Conservation (phyloP, 2,113 vertebrate genomes). For the Otocyon megalotis region DNA sequence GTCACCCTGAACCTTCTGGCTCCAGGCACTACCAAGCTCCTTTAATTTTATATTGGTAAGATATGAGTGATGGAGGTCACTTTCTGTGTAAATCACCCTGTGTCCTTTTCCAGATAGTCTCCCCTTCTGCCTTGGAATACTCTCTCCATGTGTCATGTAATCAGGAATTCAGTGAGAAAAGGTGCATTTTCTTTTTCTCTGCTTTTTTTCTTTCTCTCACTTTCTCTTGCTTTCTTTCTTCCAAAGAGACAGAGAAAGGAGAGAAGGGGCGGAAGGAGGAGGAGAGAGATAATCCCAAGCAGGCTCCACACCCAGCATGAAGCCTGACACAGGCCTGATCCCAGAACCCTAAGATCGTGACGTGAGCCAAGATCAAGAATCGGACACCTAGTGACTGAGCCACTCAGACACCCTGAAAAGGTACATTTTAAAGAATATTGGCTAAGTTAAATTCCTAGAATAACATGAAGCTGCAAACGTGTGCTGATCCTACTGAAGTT, state of each 20-base stretch:
- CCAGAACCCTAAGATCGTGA: not conserved
- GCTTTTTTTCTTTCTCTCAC: too few species aligned
- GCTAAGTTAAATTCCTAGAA: conserved; percentile 12
- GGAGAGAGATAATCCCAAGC: not conserved
- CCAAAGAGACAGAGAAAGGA: not conserved
- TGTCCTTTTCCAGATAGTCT: not conserved
- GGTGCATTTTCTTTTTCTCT: not conserved
- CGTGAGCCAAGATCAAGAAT: not conserved
- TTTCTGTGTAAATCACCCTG: not conserved
- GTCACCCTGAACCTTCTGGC: not conserved
- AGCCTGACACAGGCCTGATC: not conserved
- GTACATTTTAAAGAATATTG: not conserved
- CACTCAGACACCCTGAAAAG: not conserved
- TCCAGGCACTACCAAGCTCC: not conserved
- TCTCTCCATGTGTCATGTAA: not conserved
- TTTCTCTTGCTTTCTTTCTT: not conserved
- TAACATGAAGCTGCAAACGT: not conserved
- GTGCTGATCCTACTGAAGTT: not conserved
- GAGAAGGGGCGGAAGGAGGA: not conserved
- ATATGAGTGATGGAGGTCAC: not conserved
- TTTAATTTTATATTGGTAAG: not conserved
- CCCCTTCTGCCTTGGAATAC: not conserved
- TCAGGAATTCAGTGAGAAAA: not conserved
- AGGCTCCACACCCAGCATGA: not conserved
- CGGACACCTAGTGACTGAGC: not conserved